Evolutionary conservation across 2,888 invertebrate genomes (phyloP).

Genomic region (Reticulitermes lucifugus): DNA sequence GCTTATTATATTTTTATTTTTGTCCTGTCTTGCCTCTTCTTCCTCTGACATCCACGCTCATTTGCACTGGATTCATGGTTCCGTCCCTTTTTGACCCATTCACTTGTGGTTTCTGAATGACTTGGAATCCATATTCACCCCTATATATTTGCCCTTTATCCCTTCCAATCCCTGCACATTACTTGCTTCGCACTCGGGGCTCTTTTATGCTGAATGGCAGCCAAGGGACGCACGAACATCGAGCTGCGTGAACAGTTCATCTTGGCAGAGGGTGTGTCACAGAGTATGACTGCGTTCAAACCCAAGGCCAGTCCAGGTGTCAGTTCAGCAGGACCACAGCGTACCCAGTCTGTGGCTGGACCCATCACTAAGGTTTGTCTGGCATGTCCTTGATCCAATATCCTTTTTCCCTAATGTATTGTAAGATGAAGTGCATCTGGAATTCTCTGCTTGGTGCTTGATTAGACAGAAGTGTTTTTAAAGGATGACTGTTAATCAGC

Average conservation of each 20-base stretch:
- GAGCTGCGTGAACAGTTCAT: slow-evolving; percentile 99
- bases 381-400: background rate
- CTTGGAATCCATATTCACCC: background rate
- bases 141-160: background rate
- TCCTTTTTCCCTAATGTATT: background rate
- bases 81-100: background rate
- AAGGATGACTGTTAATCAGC: background rate
- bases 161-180: slow-evolving; percentile 20
- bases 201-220: slow-evolving; percentile 64
- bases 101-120: background rate
- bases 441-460: background rate
- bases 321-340: slow-evolving; percentile 73
- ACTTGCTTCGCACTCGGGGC: slow-evolving; percentile 37
- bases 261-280: slow-evolving; percentile 97
- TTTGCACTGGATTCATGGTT: background rate
- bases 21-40: slow-evolving; percentile 27
- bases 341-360: slow-evolving; percentile 63
- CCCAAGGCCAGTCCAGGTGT: slow-evolving; percentile 91
- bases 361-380: slow-evolving; percentile 93
- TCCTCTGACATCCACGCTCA: background rate
- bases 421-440: background rate
- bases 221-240: slow-evolving; percentile 99
- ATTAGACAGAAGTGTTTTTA: background rate
- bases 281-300: slow-evolving; percentile 99
- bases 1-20: slow-evolving; percentile 45